Evolutionary conservation across 2,888 invertebrate genomes (phyloP), one percentile per base, ranked within the genome.

Genomic region (Luperina testacea): DNA sequence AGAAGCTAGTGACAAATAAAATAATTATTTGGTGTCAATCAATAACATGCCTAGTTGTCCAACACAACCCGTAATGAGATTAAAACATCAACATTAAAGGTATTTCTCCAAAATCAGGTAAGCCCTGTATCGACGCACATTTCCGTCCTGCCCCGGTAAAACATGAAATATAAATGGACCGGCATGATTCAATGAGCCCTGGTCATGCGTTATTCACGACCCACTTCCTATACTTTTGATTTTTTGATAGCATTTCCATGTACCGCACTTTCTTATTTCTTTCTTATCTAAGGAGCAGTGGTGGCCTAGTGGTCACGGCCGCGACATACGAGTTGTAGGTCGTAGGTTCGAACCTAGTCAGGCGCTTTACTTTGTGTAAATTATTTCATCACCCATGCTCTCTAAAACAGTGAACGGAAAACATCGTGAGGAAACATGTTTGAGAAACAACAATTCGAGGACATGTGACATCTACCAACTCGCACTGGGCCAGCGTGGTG

Each of bases 161-260:
- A 24, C 51, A 84, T 86, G 75, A 88, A 90, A 88, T 85, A 88
- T 89, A 84, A 86, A 90, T 81, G 70, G 72, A 65, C 65, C n/a
- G 71, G 82, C 78, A 83, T 74, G 83, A 78, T 83, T 69, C 84
- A 57, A 72, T 72, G 81, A 81, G 72, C 65, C 81, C 79, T 74
- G 79, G 65, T 83, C 72, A 90, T 92, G 88, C 88, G 88, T 92
- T 91, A 92, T 92, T 92, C 92, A 92, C 72, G 77, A 81, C 74
- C 32, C 61, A 72, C 64, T 88, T 90, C 86, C 87, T 83, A 84
- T 88, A 86, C 87, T 89, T 88, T 89, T 89, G 89, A 88, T 90
- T 89, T 91, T 92, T 92, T 92, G 90, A 92, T 92, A 87, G 92
- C 89, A 77, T 92, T 92, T 87, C 83, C 91, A 84, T 92, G 92